These are phyloP conservation scores for Pampusana beccarii DNA, from an alignment of 2,113 vertebrate species.

Conservation along the genomic window DNA sequence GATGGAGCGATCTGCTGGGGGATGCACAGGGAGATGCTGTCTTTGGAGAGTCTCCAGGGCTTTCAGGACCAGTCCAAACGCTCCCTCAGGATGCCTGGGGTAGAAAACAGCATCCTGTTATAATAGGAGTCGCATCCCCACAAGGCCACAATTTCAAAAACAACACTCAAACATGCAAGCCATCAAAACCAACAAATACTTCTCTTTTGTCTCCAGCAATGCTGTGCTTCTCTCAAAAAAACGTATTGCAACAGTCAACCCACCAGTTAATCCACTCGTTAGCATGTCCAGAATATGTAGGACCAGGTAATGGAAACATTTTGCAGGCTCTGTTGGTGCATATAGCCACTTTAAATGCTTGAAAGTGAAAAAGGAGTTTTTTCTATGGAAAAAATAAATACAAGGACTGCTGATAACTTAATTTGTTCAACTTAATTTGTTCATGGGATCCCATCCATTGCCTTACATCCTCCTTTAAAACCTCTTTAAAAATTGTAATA, in stretches of 20 bases:
- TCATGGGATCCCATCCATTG: not conserved
- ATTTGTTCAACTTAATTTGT: not conserved
- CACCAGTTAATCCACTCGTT: not conserved
- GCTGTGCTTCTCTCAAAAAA: not conserved
- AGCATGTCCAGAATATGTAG: not conserved
- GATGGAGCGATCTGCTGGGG: fast-evolving
- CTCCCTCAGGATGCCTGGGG: not conserved
- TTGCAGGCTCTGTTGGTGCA: not conserved
- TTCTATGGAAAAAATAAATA: not conserved
- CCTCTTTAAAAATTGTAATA: not conserved
- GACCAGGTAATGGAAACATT: not conserved
- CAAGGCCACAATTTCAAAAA: not conserved
- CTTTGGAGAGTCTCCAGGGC: not conserved
- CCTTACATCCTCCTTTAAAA: not conserved
- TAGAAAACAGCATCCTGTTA: not conserved
- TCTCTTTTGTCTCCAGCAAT: not conserved
- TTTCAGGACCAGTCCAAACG: not conserved
- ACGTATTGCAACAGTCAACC: not conserved
- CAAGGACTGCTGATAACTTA: not conserved
- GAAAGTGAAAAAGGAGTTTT: not conserved
- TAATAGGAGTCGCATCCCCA: not conserved
- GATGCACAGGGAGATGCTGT: fast-evolving
- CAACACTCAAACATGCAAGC: not conserved
- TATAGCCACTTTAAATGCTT: not conserved
- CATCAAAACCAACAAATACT: not conserved